Base-by-base conservation (phyloP, 2,888 invertebrate species). In the Chalcosyrphus nemorum region DNA sequence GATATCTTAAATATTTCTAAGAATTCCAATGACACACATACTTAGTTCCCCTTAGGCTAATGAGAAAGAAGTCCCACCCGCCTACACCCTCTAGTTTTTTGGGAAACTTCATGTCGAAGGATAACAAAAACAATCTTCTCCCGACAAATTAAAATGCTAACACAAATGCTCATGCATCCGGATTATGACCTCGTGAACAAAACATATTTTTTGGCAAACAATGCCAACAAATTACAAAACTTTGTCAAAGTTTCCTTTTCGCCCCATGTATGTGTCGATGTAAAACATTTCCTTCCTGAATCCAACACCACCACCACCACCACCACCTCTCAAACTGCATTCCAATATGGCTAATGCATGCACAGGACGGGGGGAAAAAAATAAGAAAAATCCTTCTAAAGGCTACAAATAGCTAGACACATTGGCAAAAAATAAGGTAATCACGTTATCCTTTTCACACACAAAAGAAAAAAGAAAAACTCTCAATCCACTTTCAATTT, bases 321-420 rank as follows among this genome's bases (percentile, higher is more conserved):
- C 21, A 21, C 27, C 61, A 24, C 24, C 27, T 19, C 43, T 15
- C 24, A 56, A 61, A 56, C n/a, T 75, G 70, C 74, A 80, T 45
- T 80, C 15, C 70, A 80, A 74, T 75, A 84, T 11, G 52, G 27
- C 80, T 80, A 84, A 84, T 84, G 84, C 57, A 80, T 84, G 72
- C 41, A 54, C 47, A 41, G 50, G 21, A 56, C n/a, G 27, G 19
- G 2, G 6, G 2, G 27, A 24, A 35, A 1, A 27, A 27, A 21
- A 35, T 29, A 4, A 32, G 29, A 50, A 15, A 27, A 9, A 9
- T 1, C 1, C n/a, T n/a, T n/a, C n/a, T n/a, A n/a, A 24, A 24
- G n/a, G 7, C 21, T 19, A 24, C 17, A 70, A 65, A 38, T 21
- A 61, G 41, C 68, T 43, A 32, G 45, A 74, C 41, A 74, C 63